Evolutionary conservation across 2,888 invertebrate species (phyloP).

Genomic region (Eupithecia dodoneata): DNA sequence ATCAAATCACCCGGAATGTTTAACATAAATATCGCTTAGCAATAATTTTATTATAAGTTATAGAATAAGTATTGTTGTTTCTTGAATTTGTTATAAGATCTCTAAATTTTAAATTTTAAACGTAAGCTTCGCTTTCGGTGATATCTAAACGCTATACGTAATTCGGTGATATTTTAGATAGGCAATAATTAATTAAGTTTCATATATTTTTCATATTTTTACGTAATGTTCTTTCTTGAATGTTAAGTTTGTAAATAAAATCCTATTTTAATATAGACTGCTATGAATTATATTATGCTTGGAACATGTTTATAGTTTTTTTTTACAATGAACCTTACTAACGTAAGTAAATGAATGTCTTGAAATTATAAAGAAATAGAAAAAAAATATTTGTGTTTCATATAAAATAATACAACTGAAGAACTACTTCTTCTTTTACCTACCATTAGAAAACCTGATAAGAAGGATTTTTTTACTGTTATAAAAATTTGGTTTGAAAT

Average conservation of each 20-base stretch:
- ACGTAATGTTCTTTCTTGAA: constrained; percentile 57
- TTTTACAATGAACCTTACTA: background rate
- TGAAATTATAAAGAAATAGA: background rate
- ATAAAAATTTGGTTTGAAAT: background rate
- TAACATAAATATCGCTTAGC: constrained; percentile 33
- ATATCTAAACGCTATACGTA: constrained; percentile 80
- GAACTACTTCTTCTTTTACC: too few relatives aligned
- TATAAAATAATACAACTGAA: too few relatives aligned
- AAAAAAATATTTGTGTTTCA: too few relatives aligned
- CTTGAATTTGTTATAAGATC: constrained; percentile 76
- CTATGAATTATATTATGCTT: constrained; percentile 68
- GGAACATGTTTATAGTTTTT: constrained; percentile 37
- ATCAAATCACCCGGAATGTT: constrained; percentile 4
- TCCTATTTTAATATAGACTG: constrained; percentile 59
- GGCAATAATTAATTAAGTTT: constrained; percentile 70
- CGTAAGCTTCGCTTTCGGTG: constrained; percentile 71
- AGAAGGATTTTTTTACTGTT: too few relatives aligned
- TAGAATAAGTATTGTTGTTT: constrained; percentile 50
- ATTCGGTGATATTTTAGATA: constrained; percentile 78
- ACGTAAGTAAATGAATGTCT: background rate
- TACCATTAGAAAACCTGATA: too few relatives aligned
- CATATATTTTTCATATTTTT: constrained; percentile 52
- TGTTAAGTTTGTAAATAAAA: constrained; percentile 69
- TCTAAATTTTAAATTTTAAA: constrained; percentile 67
- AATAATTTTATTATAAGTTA: constrained; percentile 41